Evolutionary conservation across 1,140 invertebrate genomes (phyloP).

Genomic region (Hycleus phaleratus): DNA sequence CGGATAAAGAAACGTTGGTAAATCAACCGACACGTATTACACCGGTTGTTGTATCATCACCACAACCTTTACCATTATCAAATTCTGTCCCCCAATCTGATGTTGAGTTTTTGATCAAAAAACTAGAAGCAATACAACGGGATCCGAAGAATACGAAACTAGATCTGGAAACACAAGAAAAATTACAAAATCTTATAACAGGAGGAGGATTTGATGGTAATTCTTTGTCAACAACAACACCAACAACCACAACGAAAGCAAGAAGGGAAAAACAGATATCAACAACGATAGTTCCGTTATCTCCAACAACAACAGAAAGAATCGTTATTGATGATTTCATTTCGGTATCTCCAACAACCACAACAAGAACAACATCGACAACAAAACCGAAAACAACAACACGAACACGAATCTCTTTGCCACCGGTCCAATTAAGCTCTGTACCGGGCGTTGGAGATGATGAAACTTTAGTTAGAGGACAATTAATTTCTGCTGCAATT

Average conservation of each 20-base stretch:
- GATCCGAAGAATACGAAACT: slow-evolving; percentile 31
- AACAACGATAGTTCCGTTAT: background rate
- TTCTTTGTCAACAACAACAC: slow-evolving; percentile 22
- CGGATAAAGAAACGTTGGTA: slow-evolving; percentile 23
- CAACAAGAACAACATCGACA: background rate
- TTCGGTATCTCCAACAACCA: background rate
- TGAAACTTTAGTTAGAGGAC: slow-evolving; percentile 45
- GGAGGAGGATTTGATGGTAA: slow-evolving; percentile 25
- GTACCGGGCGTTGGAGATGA: slow-evolving; percentile 34
- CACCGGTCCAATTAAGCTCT: slow-evolving; percentile 33
- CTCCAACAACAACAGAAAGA: slow-evolving; percentile 16
- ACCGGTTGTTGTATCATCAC: slow-evolving; percentile 28
- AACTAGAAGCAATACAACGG: slow-evolving; percentile 35
- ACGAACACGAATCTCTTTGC: slow-evolving; percentile 18
- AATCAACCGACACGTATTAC: slow-evolving; percentile 34
- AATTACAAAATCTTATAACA: slow-evolving; percentile 29
- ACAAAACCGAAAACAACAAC: slow-evolving; percentile 11
- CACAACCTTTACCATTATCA: slow-evolving; percentile 5
- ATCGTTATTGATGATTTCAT: slow-evolving; percentile 21
- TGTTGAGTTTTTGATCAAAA: slow-evolving; percentile 28
- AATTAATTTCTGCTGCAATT: slow-evolving; percentile 59
- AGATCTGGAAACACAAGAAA: slow-evolving; percentile 32
- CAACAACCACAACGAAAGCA: slow-evolving; percentile 4
- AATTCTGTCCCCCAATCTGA: slow-evolving; percentile 20
- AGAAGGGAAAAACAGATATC: slow-evolving; percentile 4